A percentile compares a stretch with the other conserved stretches of the same genome.
Evolutionary conservation across 1,140 invertebrate species (phyloP).

Genomic region (Helicoverpa armigera): DNA sequence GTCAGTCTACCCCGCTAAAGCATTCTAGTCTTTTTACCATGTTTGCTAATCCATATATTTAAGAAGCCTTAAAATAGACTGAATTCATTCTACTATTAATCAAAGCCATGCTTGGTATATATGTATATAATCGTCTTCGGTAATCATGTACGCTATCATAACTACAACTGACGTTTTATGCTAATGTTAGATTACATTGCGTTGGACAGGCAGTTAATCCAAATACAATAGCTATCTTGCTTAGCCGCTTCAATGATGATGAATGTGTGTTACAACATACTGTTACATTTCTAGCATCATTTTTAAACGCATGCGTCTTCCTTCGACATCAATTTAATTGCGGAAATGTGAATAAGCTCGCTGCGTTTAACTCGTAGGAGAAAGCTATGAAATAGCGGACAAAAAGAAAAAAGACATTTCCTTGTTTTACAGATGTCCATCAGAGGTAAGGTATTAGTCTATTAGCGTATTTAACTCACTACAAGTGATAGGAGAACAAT

Average conservation of each 20-base stretch:
- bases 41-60: too few relatives aligned
- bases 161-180: too few relatives aligned
- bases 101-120: too few relatives aligned
- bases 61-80: too few relatives aligned
- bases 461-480: conserved; percentile 14
- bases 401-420: conserved; percentile 45
- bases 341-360: conserved; percentile 43
- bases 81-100: too few relatives aligned
- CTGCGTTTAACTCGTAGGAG: conserved; percentile 35
- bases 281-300: conserved; percentile 6
- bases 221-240: too few relatives aligned
- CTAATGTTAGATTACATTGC: not conserved
- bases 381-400: conserved; percentile 38
- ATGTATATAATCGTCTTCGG: too few relatives aligned
- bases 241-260: conserved; percentile 6
- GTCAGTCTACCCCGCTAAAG: too few relatives aligned
- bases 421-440: conserved; percentile 58
- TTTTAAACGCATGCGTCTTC: conserved; percentile 16
- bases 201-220: too few relatives aligned
- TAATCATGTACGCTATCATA: too few relatives aligned
- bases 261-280: conserved; percentile 2
- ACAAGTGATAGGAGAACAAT: conserved; percentile 8
- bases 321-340: conserved; percentile 37
- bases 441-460: conserved; percentile 17
- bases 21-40: too few relatives aligned